Base-by-base conservation (phyloP, 2,888 invertebrate species). In the Perizoma flavofasciatum region DNA sequence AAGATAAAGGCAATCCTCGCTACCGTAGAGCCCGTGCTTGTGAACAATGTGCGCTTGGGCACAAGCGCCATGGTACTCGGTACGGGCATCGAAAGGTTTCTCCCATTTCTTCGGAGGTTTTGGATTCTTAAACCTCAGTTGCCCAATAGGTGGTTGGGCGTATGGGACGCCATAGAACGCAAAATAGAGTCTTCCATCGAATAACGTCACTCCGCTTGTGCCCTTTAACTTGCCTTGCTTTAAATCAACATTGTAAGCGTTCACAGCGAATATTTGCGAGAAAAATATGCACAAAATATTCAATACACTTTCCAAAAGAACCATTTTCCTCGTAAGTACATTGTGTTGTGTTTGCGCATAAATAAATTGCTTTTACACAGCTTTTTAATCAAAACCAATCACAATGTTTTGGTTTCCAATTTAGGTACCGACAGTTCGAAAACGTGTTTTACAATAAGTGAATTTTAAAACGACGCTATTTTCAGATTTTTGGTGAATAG, bases 1-100 rank as follows among this genome's bases (percentile, higher is more conserved):
- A n/a, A 96, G 72, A 70, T 93, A 93, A 0, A 96, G 89, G 69
- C 96, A 96, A 74, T 94, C 93, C 79, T 94, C 94, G 49, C 81
- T 81, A 5, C 94, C 94, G 72, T 79, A 87, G 32, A 81, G 32
- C 1, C 73, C 78, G 32, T 83, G 67, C 70, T 83, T 88, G 56
- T 89, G 86, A 22, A 84, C 81, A 7, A 91, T 83, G 61, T 94
- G 94, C 0, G 89, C 71, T 80, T 96, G 96, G 0, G 95, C 94
- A 78, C 96, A 96, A 0, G 89, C 80, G 0, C 89, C 89, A 45
- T 81, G 82, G 45, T 80, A 85, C 65, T 81, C 82, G n/a, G 88
- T 92, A 22, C 93, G 92, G 4, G 94, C 93, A 72, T 95, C 95
- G 61, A 93, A 89, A 2, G 93, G 83, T 0, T 90, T 89, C 0